These are phyloP conservation scores for Strigamia crassipes DNA, from an alignment of 2,888 invertebrate genomes.

Conservation along the genomic window DNA sequence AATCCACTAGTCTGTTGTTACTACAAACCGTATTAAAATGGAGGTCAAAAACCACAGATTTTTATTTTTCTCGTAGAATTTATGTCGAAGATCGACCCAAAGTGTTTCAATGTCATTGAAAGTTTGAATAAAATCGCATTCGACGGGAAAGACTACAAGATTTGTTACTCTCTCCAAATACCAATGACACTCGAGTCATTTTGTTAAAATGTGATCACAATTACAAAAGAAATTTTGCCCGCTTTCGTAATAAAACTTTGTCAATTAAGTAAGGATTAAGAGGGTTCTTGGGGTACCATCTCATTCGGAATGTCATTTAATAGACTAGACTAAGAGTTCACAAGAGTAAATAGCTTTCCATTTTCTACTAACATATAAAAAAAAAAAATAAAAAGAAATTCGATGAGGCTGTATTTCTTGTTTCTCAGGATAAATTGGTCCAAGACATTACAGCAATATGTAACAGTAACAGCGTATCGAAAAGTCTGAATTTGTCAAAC, in stretches of 20 bases:
- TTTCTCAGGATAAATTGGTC: background rate
- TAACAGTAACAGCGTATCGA: background rate
- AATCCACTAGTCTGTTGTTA: too few species aligned
- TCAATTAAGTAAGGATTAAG: background rate
- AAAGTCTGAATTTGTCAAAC: background rate
- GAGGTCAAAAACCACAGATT: background rate
- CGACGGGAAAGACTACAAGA: background rate
- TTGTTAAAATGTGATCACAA: background rate
- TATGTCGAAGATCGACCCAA: background rate
- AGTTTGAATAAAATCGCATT: background rate
- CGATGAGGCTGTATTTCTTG: background rate
- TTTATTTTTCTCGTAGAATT: background rate
- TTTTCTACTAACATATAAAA: background rate
- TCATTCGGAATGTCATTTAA: background rate
- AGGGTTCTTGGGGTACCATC: background rate
- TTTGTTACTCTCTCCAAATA: background rate
- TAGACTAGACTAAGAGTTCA: background rate
- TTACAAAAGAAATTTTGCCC: background rate
- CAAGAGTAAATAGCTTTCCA: background rate
- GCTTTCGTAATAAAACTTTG: background rate
- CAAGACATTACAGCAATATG: background rate
- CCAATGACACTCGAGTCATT: background rate
- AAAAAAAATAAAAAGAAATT: background rate
- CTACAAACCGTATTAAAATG: too few species aligned
- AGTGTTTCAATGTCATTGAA: background rate